These are phyloP conservation scores for Myrmecobius fasciatus DNA, from an alignment of 2,113 vertebrate species.

Conservation along the genomic window DNA sequence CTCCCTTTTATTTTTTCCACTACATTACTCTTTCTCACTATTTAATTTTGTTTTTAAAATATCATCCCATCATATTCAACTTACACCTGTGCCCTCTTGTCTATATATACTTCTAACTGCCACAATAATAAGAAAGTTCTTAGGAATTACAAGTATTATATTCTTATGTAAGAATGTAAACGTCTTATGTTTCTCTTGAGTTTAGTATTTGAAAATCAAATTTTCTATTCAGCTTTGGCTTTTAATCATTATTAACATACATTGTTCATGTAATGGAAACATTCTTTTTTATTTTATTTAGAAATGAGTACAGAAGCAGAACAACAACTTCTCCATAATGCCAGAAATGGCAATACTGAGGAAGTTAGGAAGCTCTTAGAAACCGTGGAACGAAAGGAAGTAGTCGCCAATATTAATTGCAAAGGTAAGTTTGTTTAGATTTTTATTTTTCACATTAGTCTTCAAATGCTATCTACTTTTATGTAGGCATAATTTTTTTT, in stretches of 20 bases:
- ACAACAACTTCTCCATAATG: conserved; percentile 91
- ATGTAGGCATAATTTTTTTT: background rate
- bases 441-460: background rate
- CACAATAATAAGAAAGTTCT: no score
- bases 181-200: no score
- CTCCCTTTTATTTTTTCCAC: no score
- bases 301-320: conserved; percentile 89
- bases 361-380: conserved; percentile 89
- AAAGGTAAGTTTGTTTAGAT: conserved; percentile 88
- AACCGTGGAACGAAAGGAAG: conserved; percentile 83
- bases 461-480: background rate
- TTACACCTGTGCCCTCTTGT: no score
- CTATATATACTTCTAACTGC: no score
- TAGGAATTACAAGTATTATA: no score
- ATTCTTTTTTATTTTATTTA: conserved; percentile 58
- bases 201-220: no score
- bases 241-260: background rate
- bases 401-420: conserved; percentile 92
- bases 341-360: conserved; percentile 92
- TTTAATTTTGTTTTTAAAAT: no score
- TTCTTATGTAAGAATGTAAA: no score
- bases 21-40: no score
- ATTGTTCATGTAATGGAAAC: background rate
- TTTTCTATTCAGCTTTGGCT: no score
- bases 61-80: no score